phyloP scores from a whole-genome alignment of 2,888 invertebrate species.

The Dorcus hopei region DNA sequence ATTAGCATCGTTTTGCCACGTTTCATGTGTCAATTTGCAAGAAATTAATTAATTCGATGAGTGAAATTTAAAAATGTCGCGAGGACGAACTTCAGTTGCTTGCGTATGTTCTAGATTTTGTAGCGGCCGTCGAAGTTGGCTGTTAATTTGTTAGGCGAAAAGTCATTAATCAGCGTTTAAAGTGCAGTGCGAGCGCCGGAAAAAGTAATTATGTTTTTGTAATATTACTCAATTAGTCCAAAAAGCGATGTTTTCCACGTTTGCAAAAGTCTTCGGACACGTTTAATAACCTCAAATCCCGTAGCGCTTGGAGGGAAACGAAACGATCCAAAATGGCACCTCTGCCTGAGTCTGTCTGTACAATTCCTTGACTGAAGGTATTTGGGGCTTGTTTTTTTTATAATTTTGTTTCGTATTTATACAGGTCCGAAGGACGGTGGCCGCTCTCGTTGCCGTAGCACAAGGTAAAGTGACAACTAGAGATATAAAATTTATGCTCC shows the following conservation, averaged over 20 bases:
- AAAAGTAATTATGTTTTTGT: conserved; percentile 17
- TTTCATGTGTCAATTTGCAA: too few relatives aligned
- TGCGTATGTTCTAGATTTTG: conserved; percentile 15
- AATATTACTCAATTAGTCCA: conserved; percentile 14
- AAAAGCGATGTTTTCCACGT: conserved; percentile 11
- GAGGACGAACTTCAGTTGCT: conserved; percentile 7
- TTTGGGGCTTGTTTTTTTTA: conserved; percentile 23
- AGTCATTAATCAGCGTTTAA: conserved; percentile 3
- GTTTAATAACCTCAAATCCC: conserved; percentile 45
- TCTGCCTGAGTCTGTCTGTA: conserved; percentile 30
- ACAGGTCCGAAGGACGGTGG: conserved; percentile 77
- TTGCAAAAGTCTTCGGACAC: conserved; percentile 35
- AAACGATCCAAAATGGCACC: conserved; percentile 47
- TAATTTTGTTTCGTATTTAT: conserved; percentile 40
- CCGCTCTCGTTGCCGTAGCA: conserved; percentile 62
- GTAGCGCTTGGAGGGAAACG: conserved; percentile 44
- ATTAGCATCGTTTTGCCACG: too few relatives aligned
- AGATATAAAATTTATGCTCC: conserved; percentile 72
- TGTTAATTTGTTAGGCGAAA: conserved; percentile 1
- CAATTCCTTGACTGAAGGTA: conserved; percentile 32
- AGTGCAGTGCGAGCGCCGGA: conserved; percentile 5
- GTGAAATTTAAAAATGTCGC: too few relatives aligned
- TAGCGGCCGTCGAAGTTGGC: conserved; percentile 8
- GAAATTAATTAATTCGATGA: too few relatives aligned
- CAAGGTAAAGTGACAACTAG: conserved; percentile 58